Evolutionary conservation across 2,113 vertebrate species (phyloP), one percentile per base, ranked within the genome.

Genomic region (Xiphophorus couchianus): DNA sequence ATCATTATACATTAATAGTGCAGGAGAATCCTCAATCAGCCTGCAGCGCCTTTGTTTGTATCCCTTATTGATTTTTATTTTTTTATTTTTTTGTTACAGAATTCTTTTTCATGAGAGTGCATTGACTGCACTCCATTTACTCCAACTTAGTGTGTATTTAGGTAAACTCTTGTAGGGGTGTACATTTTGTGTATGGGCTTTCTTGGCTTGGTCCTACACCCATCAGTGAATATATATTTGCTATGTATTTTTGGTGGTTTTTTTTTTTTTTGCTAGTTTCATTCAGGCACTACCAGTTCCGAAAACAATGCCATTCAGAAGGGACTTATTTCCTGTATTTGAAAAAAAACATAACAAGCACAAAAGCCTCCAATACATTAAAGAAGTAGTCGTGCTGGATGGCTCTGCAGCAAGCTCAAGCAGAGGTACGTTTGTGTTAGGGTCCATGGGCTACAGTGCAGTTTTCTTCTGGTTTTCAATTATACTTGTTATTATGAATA

Each of bases 1-100:
- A 60, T 86, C 85, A 84, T 90, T 88, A 88, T 81, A 82, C 84
- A 91, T 88, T 80, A 88, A 89, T 90, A 86, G 79, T 73, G 69
- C 71, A 63, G 72, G 73, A 87, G 83, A 87, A 54, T 86, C 84
- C 77, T 89, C 15, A 54, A 65, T 54, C 60, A 5, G 63, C 78
- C 83, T 66, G 71, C 83, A 68, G 70, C 60, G 83, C 71, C 70
- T 83, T 77, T 89, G 82, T 90, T 91, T 88, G 83, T 89, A 86
- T 77, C 62, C 62, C 63, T 37, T 84, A 91, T 91, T 89, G 88
- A 91, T 90, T 93, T 91, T 82, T 15, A 15, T 42, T 42, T 37
- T 37, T 37, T 11, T 28, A 28, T 28, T 2, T 37, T 37, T 2
- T 35, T 35, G 1, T 62, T 69, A 71, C 74, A 84, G 84, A 85